Base-by-base conservation (phyloP, 2,888 invertebrate species). In the Dasypolia templi region DNA sequence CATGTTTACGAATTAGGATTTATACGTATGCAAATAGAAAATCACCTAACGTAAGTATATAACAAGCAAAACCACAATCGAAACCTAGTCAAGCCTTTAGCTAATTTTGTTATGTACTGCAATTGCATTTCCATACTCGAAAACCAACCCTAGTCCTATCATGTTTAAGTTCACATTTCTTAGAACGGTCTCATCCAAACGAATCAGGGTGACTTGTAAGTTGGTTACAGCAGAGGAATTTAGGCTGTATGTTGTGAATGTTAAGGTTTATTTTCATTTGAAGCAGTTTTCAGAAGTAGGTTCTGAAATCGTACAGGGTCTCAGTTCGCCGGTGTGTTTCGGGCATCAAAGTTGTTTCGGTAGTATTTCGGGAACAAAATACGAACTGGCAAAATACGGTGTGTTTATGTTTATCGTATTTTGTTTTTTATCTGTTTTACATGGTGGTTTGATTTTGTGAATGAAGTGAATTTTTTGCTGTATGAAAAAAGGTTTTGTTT, bases 301-400 rank as follows among this genome's bases (percentile, higher is more conserved):
- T 71, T 74, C 80, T 70, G 69, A 82, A 77, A 67, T 67, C 69
- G 75, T 77, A 71, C 72, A 49, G 70, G 77, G 62, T 78, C 83
- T 89, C 91, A 91, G 90, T 91, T 59, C 55, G 73, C 73, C 59
- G 67, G 80, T 78, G 87, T 79, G 72, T 81, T 86, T 81, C 82
- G 84, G 81, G 80, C 86, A 83, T 85, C 81, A 64, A 79, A 83
- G 90, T 86, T 86, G 88, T 86, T 85, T 81, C 77, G 59, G 75
- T 66, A 61, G 63, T 46, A 86, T 85, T n/a, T 82, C 75, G 72
- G 64, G 53, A 75, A 76, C 71, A 75, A 73, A 75, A 66, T 69
- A 71, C 63, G 72, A 72, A 75, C n/a, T 14, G n/a, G 32, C 22
- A 44, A 55, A 58, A 65, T 81, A 81, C 53, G 66, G 80, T 68